Percentiles rank a stretch among this genome's conserved stretches.
Evolutionary conservation across 2,888 invertebrate genomes (phyloP).

Genomic region (Pseudanteris insignis): DNA sequence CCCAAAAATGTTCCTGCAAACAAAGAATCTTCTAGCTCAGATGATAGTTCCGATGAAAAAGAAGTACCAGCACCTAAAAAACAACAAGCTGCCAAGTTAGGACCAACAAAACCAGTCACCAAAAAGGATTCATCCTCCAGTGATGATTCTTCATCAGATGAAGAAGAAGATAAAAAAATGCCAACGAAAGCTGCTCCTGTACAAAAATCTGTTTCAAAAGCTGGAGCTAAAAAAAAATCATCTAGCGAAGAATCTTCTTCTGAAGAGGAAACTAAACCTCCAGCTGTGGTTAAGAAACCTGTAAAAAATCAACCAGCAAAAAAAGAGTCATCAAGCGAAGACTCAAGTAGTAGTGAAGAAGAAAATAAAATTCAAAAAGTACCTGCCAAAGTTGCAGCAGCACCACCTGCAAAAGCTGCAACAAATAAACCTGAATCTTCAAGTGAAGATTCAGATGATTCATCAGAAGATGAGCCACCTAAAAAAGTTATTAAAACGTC

Average conservation of each 20-base stretch:
- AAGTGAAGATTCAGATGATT: slow-evolving; percentile 5
- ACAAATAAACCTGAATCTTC: slow-evolving; percentile 10
- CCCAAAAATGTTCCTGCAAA: slow-evolving; percentile 42
- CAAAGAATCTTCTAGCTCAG: slow-evolving; percentile 57
- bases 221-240: slow-evolving; percentile 17
- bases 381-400: not conserved
- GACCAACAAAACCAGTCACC: not conserved
- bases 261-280: slow-evolving; percentile 15
- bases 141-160: slow-evolving; percentile 49
- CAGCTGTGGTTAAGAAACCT: not conserved
- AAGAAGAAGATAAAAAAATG: slow-evolving; percentile 45
- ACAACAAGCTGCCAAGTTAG: slow-evolving; percentile 22
- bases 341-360: slow-evolving; percentile 22
- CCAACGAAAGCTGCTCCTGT: slow-evolving; percentile 33
- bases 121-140: slow-evolving; percentile 54
- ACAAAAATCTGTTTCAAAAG: slow-evolving; percentile 27
- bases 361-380: slow-evolving; percentile 42
- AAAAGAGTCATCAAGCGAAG: slow-evolving; percentile 31
- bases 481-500: not conserved
- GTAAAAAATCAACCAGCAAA: slow-evolving; percentile 39
- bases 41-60: slow-evolving; percentile 58
- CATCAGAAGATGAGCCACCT: slow-evolving; percentile 38
- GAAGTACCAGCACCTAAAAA: slow-evolving; percentile 39
- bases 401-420: not conserved
- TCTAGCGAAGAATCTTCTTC: slow-evolving; percentile 43